These are phyloP conservation scores for Tangara arthus DNA, from an alignment of 2,797 vertebrate species.

Conservation along the genomic window DNA sequence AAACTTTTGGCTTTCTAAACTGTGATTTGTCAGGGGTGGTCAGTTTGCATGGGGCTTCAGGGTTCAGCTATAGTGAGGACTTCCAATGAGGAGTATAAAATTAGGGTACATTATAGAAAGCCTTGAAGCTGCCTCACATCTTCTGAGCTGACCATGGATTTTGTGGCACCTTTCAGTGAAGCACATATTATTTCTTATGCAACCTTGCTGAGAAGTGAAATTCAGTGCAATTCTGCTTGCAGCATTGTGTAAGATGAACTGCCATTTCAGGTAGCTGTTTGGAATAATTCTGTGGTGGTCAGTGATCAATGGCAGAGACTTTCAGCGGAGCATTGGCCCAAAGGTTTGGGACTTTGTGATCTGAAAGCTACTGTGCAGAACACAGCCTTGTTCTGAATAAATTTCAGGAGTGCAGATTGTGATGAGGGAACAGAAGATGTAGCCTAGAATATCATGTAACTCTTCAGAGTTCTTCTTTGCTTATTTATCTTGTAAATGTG, in stretches of 20 bases:
- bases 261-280: neutral
- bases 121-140: neutral
- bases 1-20: neutral
- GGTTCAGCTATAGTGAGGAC: accelerated
- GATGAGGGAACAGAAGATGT: neutral
- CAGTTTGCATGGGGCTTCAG: neutral
- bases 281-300: neutral
- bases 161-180: neutral
- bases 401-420: neutral
- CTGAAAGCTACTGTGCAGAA: neutral
- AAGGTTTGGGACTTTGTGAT: neutral
- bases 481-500: neutral
- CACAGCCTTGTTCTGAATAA: neutral
- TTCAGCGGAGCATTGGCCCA: neutral
- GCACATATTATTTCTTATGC: neutral
- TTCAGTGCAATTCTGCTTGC: neutral
- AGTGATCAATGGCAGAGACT: neutral
- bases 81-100: neutral
- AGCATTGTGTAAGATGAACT: neutral
- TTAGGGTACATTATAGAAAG: neutral
- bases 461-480: neutral
- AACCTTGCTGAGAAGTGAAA: neutral
- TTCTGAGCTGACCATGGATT: neutral
- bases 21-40: neutral
- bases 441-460: neutral